A percentile compares a stretch with the other conserved stretches of the same genome.
phyloP scores from a whole-genome alignment of 2,113 vertebrate genomes.

The Phalacrocorax pelagicus region DNA sequence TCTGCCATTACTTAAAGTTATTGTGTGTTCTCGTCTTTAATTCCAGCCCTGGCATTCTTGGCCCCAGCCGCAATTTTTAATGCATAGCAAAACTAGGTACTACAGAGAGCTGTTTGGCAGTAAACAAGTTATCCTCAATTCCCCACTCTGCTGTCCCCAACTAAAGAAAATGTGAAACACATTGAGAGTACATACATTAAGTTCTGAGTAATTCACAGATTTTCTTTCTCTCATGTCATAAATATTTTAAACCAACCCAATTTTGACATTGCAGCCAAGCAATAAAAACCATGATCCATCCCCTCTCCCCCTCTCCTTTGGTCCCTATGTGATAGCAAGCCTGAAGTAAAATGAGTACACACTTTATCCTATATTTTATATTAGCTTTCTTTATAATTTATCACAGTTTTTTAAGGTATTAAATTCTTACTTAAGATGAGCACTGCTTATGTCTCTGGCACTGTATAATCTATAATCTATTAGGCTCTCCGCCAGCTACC shows the following conservation, averaged over 20 bases:
- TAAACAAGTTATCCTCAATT: slow-evolving; percentile 69
- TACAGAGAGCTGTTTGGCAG: slow-evolving; percentile 47
- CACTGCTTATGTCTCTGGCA: background rate
- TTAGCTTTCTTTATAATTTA: slow-evolving; percentile 45
- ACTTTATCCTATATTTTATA: slow-evolving; percentile 21
- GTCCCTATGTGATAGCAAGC: background rate
- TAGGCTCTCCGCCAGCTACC: background rate
- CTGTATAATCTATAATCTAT: background rate
- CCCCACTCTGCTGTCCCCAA: slow-evolving; percentile 39
- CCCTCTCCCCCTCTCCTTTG: background rate
- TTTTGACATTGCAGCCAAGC: slow-evolving; percentile 7
- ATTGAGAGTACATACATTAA: background rate
- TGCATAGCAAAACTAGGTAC: slow-evolving; percentile 47
- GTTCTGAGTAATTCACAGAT: slow-evolving; percentile 24
- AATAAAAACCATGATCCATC: background rate
- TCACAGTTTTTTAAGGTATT: slow-evolving; percentile 25
- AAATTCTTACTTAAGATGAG: slow-evolving; percentile 6
- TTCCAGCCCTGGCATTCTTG: slow-evolving; percentile 60
- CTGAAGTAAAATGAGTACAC: slow-evolving; percentile 15
- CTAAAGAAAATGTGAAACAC: slow-evolving; percentile 31
- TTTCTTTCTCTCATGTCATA: slow-evolving; percentile 27
- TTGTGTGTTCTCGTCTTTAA: slow-evolving; percentile 67
- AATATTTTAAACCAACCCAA: slow-evolving; percentile 7
- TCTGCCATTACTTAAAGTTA: slow-evolving; percentile 71
- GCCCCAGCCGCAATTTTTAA: slow-evolving; percentile 36